Evolutionary conservation across 2,797 vertebrate species (phyloP).

Genomic region (Argyrosomus regius): DNA sequence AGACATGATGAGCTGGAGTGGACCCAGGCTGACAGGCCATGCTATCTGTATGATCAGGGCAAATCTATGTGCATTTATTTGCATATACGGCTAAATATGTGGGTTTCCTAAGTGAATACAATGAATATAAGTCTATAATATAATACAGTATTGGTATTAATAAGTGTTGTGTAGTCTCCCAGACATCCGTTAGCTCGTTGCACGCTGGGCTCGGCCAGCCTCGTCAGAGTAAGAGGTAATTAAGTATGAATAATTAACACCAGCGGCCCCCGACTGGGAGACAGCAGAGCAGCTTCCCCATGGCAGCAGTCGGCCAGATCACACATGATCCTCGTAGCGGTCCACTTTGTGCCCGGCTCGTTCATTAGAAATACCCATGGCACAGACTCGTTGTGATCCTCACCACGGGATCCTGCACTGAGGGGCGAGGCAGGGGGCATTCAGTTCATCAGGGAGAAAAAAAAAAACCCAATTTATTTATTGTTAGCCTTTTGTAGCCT

Average conservation of each 20-base stretch:
- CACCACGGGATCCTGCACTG: slow-evolving; percentile 64
- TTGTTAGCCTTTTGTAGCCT: slow-evolving; percentile 56
- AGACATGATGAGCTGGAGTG: slow-evolving; percentile 71
- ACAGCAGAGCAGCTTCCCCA: slow-evolving; percentile 76
- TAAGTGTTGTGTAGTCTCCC: slow-evolving; percentile 52
- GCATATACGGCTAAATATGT: slow-evolving; percentile 33
- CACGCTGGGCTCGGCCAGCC: slow-evolving; percentile 61
- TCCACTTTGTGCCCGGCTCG: slow-evolving; percentile 68
- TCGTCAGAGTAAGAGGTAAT: slow-evolving; percentile 84
- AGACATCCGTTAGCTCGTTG: slow-evolving; percentile 68
- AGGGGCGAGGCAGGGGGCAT: slow-evolving; percentile 46
- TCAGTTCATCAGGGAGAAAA: slow-evolving; percentile 48
- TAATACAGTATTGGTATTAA: slow-evolving; percentile 43
- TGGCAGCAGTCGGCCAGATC: slow-evolving; percentile 81
- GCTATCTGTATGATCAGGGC: slow-evolving; percentile 43
- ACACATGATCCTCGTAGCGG: slow-evolving; percentile 73
- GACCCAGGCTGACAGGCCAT: slow-evolving; percentile 48
- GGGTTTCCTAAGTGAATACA: slow-evolving; percentile 22
- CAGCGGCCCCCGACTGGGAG: slow-evolving; percentile 80
- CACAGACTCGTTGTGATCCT: slow-evolving; percentile 74
- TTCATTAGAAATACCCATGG: slow-evolving; percentile 81
- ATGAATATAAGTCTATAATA: slow-evolving; percentile 14
- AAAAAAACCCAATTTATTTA: slow-evolving; percentile 40
- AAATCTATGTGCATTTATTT: slow-evolving; percentile 49
- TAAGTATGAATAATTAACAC: slow-evolving; percentile 90